Base-by-base conservation (phyloP, 2,888 invertebrate species). In the Plagodis pulveraria region DNA sequence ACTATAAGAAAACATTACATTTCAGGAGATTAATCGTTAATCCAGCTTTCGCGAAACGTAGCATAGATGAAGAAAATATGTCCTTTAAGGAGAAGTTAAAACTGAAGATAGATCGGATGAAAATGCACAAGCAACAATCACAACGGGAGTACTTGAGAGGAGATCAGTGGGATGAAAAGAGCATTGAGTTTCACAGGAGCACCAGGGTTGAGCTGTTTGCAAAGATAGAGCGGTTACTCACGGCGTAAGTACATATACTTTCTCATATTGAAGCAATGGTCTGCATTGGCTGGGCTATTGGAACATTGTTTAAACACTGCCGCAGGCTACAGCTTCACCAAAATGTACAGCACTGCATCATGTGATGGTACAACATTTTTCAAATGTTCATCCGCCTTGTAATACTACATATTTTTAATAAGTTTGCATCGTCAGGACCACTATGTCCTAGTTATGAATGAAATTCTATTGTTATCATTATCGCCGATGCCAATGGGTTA, bases 161-260 rank as follows among this genome's bases (percentile, higher is more conserved):
- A 50, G 71, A 83, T 10, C 67, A 84, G 42, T 65, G 86, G 72
- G 81, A 86, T 35, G 67, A 70, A 6, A 72, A 73, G 38, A 83
- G 78, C 36, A 71, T 90, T 22, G 92, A 93, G 63, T 93, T 94
- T 69, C 95, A 96, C 77, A 93, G 95, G 71, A 88, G 88, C 48
- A 95, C 94, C 64, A 87, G 95, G 71, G 84, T 95, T 46, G 94
- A 94, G 50, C 80, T 96, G 32, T 95, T 94, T 74, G 87, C 84
- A 56, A 95, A 95, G 82, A 78, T 96, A 56, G 95, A 95, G 75
- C 89, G 85, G 62, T 87, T 95, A 67, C 85, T 95, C 51, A 90
- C 89, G 65, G 93, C 94, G 96, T 95, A 86, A 94, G 95, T 93
- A n/a, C n/a, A n/a, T n/a, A 6, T 22, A 22, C 46, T 7, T 5